phyloP scores from a whole-genome alignment of 2,797 vertebrate species.

The Brotogeris chrysoptera region DNA sequence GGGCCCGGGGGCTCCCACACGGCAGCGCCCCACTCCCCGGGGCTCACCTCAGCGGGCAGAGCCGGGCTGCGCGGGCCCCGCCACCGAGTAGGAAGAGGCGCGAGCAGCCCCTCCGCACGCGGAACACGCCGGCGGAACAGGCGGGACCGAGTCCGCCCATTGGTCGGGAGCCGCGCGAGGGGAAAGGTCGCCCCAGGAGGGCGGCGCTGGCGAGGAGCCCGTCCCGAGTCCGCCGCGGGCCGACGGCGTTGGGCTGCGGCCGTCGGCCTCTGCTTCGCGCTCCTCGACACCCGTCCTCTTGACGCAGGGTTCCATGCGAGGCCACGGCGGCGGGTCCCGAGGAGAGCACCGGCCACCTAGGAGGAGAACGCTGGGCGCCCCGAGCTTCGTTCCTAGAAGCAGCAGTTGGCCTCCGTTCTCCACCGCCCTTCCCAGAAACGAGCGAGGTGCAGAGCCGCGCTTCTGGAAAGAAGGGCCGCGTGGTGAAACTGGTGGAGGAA shows the following conservation, averaged over 20 bases:
- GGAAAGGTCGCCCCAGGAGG: constrained; percentile 23
- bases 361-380: background rate
- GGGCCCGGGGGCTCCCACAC: no score
- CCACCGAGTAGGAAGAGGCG: background rate
- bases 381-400: background rate
- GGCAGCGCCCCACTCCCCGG: no score
- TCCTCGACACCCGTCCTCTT: no score
- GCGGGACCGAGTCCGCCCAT: constrained; percentile 12
- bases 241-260: no score
- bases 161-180: background rate
- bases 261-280: no score
- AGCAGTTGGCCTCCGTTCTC: no score
- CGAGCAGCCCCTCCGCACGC: background rate
- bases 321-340: no score
- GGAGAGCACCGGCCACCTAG: background rate
- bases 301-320: no score
- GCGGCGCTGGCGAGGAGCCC: background rate
- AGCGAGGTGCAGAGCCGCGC: background rate
- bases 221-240: background rate
- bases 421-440: background rate
- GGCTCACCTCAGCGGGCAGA: background rate
- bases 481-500: background rate
- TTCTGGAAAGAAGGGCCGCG: background rate
- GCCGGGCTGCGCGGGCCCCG: background rate
- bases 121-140: constrained; percentile 60